Base-by-base conservation (phyloP, 2,888 invertebrate genomes). In the Trissolcus japonicus region DNA sequence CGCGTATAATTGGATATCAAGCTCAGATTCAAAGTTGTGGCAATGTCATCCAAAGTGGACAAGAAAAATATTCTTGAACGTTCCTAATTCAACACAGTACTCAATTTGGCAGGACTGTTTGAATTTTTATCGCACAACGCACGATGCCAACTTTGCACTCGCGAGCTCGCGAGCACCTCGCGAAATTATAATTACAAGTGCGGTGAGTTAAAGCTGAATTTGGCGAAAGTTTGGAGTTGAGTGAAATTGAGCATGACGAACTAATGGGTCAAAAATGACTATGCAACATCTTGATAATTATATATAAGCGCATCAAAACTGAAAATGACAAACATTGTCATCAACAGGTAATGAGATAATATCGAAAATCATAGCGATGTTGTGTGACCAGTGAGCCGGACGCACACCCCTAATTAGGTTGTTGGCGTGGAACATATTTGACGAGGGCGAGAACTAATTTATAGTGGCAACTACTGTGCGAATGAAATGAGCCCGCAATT, bases 381-480 rank as follows among this genome's bases (percentile, higher is more conserved):
- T 35, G 11, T 35, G 11, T 55, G 61, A 16, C 51, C 73, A 50
- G 53, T 35, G 43, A 14, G 13, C 48, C 35, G 35, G 40, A 48
- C 48, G n/a, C 46, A 55, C n/a, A n/a, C n/a, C 59, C 40, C 48
- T 66, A 74, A 74, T 74, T 56, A 74, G 62, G 51, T 35, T 62
- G 56, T 51, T 29, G 35, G 53, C 62, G 46, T 41, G 60, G 43
- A 68, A 63, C 60, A 69, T 69, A 68, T 69, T 69, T 69, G 65
- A 35, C 29, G 51, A 62, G 62, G 76, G 67, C 63, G 68, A n/a
- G n/a, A 63, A 73, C 69, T 78, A 78, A 78, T 78, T 78, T 78
- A 56, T 48, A 61, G 61, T 54, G 54, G 63, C 62, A 74, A 77
- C 69, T 75, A 79, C 76, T 60, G 55, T 71, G 50, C 57, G 67